Evolutionary conservation across 2,888 invertebrate genomes (phyloP), one percentile per base, ranked within the genome.

Genomic region (Timema cristinae): DNA sequence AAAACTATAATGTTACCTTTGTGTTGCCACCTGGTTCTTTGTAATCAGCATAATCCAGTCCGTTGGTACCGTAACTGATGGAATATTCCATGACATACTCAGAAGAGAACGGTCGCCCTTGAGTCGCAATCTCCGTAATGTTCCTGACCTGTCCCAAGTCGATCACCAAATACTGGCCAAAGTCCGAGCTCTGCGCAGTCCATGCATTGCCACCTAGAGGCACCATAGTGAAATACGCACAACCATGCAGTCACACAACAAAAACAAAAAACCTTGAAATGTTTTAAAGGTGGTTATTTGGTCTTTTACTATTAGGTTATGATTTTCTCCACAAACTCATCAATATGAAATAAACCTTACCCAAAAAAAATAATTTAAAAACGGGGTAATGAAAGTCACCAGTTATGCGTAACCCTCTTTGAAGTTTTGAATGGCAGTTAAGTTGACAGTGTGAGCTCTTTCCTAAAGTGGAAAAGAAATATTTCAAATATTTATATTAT

Each of bases 1-100:
- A 10, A 47, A 66, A 51, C 52, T 7, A 50, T 11, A 6, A 6
- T 66, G 70, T 74, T 90, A 95, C 95, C 95, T 94, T 94, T 76
- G 90, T 86, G 83, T 94, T 92, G 77, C 96, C 96, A 79, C 94
- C 92, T 69, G 92, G 88, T 77, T 95, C 95, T 85, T 94, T 94
- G 84, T 92, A 95, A 81, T 91, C 91, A 73, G 92, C 90, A 84
- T 91, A 96, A 84, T 96, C 95, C 79, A 91, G 89, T 75, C 94
- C 94, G 80, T 94, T 95, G 78, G 92, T 91, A 76, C 95, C 94
- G 84, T 95, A 98, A 84, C 95, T 93, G 80, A 98, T 90, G 81
- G 91, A 91, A 83, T 93, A 98, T 83, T 98, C 97, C 83, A 92
- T 92, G 72, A 98, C 94, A 85, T 89, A 98, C 83, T 98, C 97